Percentiles rank a stretch among this genome's conserved stretches.
Evolutionary conservation across 2,113 vertebrate genomes (phyloP).

Genomic region (Morone chrysops): DNA sequence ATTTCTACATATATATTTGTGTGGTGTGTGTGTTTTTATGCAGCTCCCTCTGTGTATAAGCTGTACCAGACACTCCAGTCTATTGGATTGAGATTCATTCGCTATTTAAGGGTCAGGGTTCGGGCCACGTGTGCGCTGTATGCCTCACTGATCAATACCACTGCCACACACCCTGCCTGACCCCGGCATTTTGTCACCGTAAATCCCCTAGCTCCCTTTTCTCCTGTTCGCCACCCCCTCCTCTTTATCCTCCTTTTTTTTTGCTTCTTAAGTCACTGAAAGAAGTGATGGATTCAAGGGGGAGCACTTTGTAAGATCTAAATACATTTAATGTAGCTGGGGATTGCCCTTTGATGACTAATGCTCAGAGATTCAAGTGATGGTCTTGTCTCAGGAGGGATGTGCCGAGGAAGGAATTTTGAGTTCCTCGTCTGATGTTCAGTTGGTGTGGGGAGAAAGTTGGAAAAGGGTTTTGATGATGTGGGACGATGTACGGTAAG

Average conservation of each 20-base stretch:
- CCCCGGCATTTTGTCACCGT: conserved; percentile 89
- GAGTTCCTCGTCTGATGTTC: background rate
- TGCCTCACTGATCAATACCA: conserved; percentile 91
- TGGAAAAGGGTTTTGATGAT: background rate
- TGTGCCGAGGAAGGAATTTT: conserved; percentile 14
- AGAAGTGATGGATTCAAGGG: conserved; percentile 77
- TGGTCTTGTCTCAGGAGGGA: conserved; percentile 57
- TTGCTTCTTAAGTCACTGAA: conserved; percentile 72
- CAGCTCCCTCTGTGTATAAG: conserved; percentile 41
- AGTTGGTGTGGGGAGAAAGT: conserved; percentile 2
- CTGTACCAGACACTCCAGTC: conserved; percentile 88
- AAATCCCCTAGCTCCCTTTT: conserved; percentile 81
- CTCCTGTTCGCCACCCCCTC: conserved; percentile 22
- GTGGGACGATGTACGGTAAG: background rate
- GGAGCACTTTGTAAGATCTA: conserved; percentile 76
- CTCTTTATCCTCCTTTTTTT: conserved; percentile 22
- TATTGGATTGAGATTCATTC: conserved; percentile 99
- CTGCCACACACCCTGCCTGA: conserved; percentile 82
- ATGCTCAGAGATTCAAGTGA: conserved; percentile 34
- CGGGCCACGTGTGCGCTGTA: conserved; percentile 85
- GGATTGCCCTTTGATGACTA: conserved; percentile 69
- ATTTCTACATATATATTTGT: conserved; percentile 66
- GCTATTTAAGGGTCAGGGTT: conserved; percentile 99
- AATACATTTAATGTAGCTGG: conserved; percentile 73
- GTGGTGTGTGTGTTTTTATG: conserved; percentile 43